Base-by-base conservation (phyloP, 2,797 vertebrate genomes). In the Semaprochilodus insignis region DNA sequence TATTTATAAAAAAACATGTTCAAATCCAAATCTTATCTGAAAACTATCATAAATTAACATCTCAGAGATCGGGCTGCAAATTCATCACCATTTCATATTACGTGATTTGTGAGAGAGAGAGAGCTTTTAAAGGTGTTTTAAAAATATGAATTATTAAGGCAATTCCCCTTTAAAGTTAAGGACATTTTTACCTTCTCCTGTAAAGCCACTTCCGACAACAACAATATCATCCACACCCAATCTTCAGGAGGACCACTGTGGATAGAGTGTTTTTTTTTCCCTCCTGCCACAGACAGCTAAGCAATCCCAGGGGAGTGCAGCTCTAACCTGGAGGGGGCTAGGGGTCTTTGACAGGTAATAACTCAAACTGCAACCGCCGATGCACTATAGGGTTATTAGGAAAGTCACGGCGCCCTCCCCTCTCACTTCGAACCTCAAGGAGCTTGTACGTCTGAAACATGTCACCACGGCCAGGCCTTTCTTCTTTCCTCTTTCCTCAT, bases 281-380 rank as follows among this genome's bases (percentile, higher is more conserved):
- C 51, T 65, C 31, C 51, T 76, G 54, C 74, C 57, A 57, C 23
- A 79, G 57, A 83, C 57, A 81, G 84, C 82, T 74, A 85, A 74
- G 83, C 52, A 69, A 63, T 86, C 81, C 77, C 69, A 52, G 60
- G 74, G 74, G 59, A 69, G 67, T 67, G 14, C 62, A 16, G 75
- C 54, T 76, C 77, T 88, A 84, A 88, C 78, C 79, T 78, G 72
- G 21, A 55, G 52, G 79, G 74, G 79, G 82, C 21, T 23, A 44
- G 67, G 65, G 48, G 70, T 78, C 51, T 81, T 82, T 89, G 87
- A 79, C 86, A 88, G 82, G 81, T 88, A 88, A 87, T 88, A 88
- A 88, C 86, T 88, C 83, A 88, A 77, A 84, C 74, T 67, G 34
- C 60, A 75, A 82, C 79, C 34, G 66, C 80, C 72, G 82, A 81